Conservation (phyloP, 2,797 vertebrate genomes). For the Lophotriccus pileatus region DNA sequence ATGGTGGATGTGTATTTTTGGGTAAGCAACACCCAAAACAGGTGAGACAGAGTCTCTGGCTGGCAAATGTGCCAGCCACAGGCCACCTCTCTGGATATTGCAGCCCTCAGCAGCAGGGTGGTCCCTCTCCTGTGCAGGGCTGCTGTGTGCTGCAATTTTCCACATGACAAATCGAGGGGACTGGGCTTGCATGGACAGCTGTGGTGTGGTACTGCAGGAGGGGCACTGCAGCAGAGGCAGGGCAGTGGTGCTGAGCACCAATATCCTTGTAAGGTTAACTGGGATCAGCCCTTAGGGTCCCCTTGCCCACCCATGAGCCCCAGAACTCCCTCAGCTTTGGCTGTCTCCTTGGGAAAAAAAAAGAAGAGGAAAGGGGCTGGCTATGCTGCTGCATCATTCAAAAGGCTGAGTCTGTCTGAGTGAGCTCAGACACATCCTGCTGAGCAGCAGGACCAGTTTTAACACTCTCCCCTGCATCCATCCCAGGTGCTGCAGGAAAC, state of each 20-base stretch:
- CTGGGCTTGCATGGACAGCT: rapidly evolving
- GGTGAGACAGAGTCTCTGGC: neutral
- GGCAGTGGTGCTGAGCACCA: neutral
- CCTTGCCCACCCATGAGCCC: neutral
- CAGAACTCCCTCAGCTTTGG: neutral
- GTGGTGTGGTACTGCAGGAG: neutral
- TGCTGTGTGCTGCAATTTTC: neutral
- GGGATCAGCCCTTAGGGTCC: rapidly evolving
- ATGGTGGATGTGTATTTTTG: rapidly evolving
- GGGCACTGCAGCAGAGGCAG: neutral
- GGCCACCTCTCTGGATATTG: rapidly evolving
- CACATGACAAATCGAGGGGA: rapidly evolving
- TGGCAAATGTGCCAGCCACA: neutral
- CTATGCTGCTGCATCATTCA: neutral
- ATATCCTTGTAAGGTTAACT: rapidly evolving
- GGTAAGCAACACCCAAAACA: neutral
- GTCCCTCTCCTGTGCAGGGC: rapidly evolving
- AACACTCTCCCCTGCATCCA: neutral
- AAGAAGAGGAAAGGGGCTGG: neutral
- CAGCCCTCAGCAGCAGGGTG: neutral
- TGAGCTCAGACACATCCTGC: neutral
- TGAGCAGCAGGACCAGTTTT: neutral
- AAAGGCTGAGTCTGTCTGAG: neutral
- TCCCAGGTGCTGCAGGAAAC: neutral
- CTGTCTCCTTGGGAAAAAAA: neutral